Evolutionary conservation across 2,888 invertebrate genomes (phyloP).

Genomic region (Tetranychus truncatus): DNA sequence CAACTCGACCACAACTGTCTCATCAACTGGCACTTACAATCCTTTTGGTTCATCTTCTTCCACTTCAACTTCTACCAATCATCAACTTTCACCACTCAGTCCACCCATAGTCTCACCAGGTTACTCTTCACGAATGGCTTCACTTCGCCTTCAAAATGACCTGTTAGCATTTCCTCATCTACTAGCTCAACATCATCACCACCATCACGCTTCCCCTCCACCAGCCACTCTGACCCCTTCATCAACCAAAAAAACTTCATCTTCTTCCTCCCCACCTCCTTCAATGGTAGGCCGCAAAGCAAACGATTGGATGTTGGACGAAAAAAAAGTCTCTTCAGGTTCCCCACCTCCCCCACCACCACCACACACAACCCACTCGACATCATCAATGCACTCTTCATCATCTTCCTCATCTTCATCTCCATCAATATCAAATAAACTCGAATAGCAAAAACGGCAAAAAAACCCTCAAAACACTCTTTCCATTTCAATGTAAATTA

Average conservation of each 20-base stretch:
- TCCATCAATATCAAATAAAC: not conserved
- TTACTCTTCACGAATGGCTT: not conserved
- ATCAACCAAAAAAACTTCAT: not conserved
- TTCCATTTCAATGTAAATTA: no score
- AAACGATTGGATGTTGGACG: not conserved
- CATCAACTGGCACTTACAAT: not conserved
- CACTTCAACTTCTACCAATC: not conserved
- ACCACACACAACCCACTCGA: not conserved
- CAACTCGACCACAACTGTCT: not conserved
- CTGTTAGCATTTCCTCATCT: not conserved
- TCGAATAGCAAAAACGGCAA: not conserved
- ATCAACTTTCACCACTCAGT: not conserved
- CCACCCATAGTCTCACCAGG: not conserved
- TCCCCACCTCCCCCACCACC: not conserved
- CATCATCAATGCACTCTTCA: not conserved
- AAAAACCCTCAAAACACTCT: not conserved
- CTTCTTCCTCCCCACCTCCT: not conserved
- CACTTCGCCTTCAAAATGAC: not conserved
- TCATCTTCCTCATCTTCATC: conserved; percentile 2
- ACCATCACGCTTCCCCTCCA: no score
- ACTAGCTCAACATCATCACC: not conserved
- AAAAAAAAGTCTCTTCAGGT: not conserved
- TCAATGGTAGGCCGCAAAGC: not conserved
- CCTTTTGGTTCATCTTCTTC: not conserved
- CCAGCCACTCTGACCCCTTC: no score